These are phyloP conservation scores for Rhysida immarginata DNA, from an alignment of 1,140 invertebrate genomes.

Conservation along the genomic window DNA sequence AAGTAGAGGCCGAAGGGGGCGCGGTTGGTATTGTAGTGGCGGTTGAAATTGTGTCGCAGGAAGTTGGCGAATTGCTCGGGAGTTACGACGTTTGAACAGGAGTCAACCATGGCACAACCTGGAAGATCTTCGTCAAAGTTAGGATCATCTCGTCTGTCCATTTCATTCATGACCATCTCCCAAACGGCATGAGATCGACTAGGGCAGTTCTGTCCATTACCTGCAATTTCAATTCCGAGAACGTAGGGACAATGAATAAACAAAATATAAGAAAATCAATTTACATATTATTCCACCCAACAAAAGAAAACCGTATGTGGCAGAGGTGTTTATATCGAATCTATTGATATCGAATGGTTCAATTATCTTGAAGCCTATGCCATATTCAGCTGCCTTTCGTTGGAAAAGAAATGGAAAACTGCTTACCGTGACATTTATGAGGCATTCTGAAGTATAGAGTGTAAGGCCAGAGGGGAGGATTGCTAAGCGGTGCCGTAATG, in stretches of 20 bases:
- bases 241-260: not conserved
- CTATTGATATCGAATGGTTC: too few relatives aligned
- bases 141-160: conserved; percentile 78
- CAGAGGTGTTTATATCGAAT: not conserved
- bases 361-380: too few relatives aligned
- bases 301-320: not conserved
- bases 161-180: conserved; percentile 92
- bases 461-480: conserved; percentile 88
- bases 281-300: not conserved
- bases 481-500: conserved; percentile 71
- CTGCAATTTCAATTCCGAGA: not conserved
- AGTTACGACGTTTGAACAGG: conserved; percentile 77
- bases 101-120: conserved; percentile 81
- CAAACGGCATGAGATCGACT: conserved; percentile 78
- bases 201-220: conserved; percentile 76
- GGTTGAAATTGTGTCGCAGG: conserved; percentile 82
- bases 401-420: not conserved
- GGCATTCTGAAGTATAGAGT: conserved; percentile 90
- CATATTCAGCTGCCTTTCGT: too few relatives aligned
- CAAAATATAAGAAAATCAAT: not conserved
- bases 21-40: conserved; percentile 80
- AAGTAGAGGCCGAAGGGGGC: conserved; percentile 88
- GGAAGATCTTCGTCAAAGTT: conserved; percentile 78
- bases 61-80: conserved; percentile 74
- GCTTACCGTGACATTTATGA: conserved; percentile 68